Evolutionary conservation across 2,113 vertebrate genomes (phyloP).

Genomic region (Hemibagrus wyckioides): DNA sequence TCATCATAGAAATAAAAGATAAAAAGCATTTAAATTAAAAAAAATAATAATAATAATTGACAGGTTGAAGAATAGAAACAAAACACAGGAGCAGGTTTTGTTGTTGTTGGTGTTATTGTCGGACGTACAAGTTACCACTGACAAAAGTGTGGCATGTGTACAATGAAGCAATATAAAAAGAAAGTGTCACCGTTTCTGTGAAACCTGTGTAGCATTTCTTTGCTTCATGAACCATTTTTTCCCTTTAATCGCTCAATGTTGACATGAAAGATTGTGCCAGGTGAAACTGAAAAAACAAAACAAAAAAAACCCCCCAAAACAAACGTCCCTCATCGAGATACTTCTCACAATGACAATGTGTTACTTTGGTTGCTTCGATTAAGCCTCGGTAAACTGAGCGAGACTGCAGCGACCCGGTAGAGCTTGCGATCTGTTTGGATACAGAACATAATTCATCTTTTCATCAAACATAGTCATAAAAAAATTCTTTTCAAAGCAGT

Average conservation of each 20-base stretch:
- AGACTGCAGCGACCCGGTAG: conserved; percentile 32
- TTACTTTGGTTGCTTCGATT: conserved; percentile 54
- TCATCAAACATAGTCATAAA: not conserved
- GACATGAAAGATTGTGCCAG: conserved; percentile 21
- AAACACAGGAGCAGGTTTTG: conserved; percentile 45
- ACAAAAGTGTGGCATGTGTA: conserved; percentile 38
- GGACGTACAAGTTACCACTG: conserved; percentile 39
- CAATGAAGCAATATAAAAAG: conserved; percentile 34
- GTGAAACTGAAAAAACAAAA: conserved; percentile 37
- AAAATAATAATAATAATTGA: conserved; percentile 29
- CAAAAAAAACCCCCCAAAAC: too few relatives aligned
- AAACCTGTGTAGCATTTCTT: conserved; percentile 39
- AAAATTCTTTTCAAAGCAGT: conserved; percentile 16
- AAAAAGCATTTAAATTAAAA: conserved; percentile 49
- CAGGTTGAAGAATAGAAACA: conserved; percentile 37
- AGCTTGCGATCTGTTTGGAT: conserved; percentile 34
- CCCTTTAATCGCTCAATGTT: conserved; percentile 16
- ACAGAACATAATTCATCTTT: conserved; percentile 33
- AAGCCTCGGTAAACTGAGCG: conserved; percentile 38
- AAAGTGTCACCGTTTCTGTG: conserved; percentile 31
- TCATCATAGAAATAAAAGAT: conserved; percentile 49
- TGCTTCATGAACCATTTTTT: conserved; percentile 26
- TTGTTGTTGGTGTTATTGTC: conserved; percentile 9
- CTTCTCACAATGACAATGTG: conserved; percentile 26
- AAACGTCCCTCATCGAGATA: not conserved